Conservation (phyloP, 2,888 invertebrate genomes). For the Synanthedon vespiformis region DNA sequence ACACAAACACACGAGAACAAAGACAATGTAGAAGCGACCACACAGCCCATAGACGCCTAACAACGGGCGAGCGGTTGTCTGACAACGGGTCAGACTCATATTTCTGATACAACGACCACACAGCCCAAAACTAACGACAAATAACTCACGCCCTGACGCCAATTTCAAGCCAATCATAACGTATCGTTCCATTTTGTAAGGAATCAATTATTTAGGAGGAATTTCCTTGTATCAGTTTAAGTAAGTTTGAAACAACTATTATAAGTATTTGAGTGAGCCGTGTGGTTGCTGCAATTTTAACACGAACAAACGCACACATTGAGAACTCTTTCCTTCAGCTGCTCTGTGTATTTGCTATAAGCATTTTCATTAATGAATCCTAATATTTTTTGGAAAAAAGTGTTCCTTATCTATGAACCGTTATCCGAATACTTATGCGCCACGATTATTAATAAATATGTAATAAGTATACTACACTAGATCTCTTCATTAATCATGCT, state of each 20-base stretch:
- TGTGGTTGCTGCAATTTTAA: slow-evolving; percentile 8
- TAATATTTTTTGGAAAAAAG: too few relatives aligned
- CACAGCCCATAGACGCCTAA: too few relatives aligned
- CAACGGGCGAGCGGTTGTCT: background rate
- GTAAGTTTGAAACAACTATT: too few relatives aligned
- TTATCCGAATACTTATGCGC: background rate
- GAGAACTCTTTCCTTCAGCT: slow-evolving; percentile 50
- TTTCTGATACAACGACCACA: too few relatives aligned
- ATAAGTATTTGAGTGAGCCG: too few relatives aligned
- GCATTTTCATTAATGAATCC: slow-evolving; percentile 18
- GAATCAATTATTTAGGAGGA: too few relatives aligned
- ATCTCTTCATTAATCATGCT: slow-evolving; percentile 44
- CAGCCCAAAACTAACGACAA: too few relatives aligned
- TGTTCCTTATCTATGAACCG: background rate
- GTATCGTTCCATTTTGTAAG: too few relatives aligned
- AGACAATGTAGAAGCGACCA: slow-evolving; percentile 52
- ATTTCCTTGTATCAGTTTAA: too few relatives aligned
- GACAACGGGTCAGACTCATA: too few relatives aligned
- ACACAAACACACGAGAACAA: slow-evolving; percentile 72
- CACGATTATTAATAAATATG: background rate
- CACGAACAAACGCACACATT: slow-evolving; percentile 68
- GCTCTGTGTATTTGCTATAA: slow-evolving; percentile 68
- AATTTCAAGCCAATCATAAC: too few relatives aligned
- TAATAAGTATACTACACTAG: slow-evolving; percentile 35
- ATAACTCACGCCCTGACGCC: too few relatives aligned